These are phyloP conservation scores for Habroteleia sp. DNA, from an alignment of 2,888 invertebrate species.

Conservation along the genomic window DNA sequence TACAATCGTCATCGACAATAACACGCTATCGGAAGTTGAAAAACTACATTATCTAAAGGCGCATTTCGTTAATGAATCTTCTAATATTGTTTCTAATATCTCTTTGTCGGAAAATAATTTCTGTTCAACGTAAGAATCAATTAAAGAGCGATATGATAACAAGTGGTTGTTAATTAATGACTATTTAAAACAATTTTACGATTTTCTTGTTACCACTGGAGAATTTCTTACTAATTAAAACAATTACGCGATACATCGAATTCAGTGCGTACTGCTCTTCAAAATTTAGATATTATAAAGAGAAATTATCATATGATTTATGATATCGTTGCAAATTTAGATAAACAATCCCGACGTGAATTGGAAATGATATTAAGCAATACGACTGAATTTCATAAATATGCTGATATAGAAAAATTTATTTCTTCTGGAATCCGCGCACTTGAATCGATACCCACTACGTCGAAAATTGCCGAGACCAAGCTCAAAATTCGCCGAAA, in stretches of 20 bases:
- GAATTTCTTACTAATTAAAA: conserved; percentile 12
- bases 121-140: not conserved
- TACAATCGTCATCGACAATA: conserved; percentile 18
- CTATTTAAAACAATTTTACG: conserved; percentile 8
- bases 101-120: conserved; percentile 1
- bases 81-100: not conserved
- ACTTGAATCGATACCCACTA: not conserved
- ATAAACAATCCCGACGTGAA: conserved; percentile 9
- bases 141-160: conserved; percentile 11
- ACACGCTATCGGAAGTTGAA: too few species aligned
- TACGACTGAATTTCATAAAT: conserved; percentile 6
- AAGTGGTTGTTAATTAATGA: conserved; percentile 5
- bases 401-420: conserved; percentile 3
- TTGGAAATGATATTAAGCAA: conserved; percentile 10
- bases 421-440: conserved; percentile 4
- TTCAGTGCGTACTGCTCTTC: conserved; percentile 7
- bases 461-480: not conserved
- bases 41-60: too few species aligned
- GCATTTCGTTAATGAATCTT: too few species aligned
- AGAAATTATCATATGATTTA: conserved; percentile 22
- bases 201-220: not conserved
- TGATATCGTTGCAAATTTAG: conserved; percentile 16
- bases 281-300: not conserved
- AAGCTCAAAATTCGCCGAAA: not conserved
- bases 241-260: conserved; percentile 5